Evolutionary conservation across 2,888 invertebrate genomes (phyloP).

Genomic region (Diarsia dahlii): DNA sequence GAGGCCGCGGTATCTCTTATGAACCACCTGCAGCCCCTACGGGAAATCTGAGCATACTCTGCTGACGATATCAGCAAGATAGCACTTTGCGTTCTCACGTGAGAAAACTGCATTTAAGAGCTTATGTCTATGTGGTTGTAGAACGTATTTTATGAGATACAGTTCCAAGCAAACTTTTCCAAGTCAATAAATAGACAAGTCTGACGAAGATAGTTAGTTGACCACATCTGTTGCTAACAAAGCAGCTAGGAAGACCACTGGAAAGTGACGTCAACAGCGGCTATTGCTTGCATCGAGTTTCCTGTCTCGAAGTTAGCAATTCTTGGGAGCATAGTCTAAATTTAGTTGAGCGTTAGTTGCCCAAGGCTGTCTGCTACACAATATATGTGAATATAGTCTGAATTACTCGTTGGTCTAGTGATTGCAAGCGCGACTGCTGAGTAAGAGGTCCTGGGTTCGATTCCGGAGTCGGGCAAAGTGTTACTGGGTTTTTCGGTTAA

Average conservation of each 20-base stretch:
- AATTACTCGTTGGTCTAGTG: too few relatives aligned
- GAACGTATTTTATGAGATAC: neutral
- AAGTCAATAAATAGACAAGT: conserved; percentile 19
- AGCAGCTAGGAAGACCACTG: neutral
- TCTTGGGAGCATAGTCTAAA: conserved; percentile 33
- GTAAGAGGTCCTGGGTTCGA: too few relatives aligned
- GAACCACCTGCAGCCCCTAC: too few relatives aligned
- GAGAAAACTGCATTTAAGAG: neutral
- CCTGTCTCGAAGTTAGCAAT: conserved; percentile 38
- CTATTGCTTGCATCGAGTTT: conserved; percentile 34
- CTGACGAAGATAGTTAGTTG: conserved; percentile 6
- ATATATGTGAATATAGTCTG: neutral
- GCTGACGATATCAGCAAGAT: neutral
- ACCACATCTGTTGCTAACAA: conserved; percentile 15
- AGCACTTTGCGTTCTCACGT: neutral
- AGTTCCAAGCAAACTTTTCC: neutral
- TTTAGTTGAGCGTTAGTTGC: neutral
- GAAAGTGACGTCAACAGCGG: conserved; percentile 38
- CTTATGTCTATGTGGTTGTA: neutral
- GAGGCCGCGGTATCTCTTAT: too few relatives aligned
- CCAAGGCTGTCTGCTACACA: conserved; percentile 5
- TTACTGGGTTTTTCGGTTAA: too few relatives aligned
- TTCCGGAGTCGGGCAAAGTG: too few relatives aligned
- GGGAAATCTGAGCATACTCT: neutral
- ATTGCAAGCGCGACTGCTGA: too few relatives aligned